These are phyloP conservation scores for Antennarius maculatus DNA, from an alignment of 2,797 vertebrate species.

Conservation along the genomic window DNA sequence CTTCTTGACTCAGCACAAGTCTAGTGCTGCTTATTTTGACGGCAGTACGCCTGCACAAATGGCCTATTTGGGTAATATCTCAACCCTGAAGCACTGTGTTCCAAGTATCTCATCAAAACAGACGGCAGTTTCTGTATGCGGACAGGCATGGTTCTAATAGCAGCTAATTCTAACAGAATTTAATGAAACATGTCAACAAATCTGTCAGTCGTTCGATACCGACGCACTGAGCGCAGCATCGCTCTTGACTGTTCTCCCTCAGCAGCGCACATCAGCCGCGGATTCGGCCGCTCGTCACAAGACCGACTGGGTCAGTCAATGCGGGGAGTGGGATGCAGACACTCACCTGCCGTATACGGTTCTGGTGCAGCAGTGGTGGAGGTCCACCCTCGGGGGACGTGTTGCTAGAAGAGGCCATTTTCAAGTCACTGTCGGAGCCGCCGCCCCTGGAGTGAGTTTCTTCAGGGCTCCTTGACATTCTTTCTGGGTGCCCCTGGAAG, in stretches of 20 bases:
- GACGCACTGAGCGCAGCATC: constrained; percentile 66
- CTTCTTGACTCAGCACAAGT: constrained; percentile 19
- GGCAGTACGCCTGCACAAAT: constrained; percentile 30
- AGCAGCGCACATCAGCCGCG: constrained; percentile 32
- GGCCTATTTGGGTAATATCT: constrained; percentile 17
- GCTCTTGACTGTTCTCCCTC: constrained; percentile 65
- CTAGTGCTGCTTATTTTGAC: constrained; percentile 54
- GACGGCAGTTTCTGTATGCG: neutral
- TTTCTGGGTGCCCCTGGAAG: constrained; percentile 45
- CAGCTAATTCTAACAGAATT: constrained; percentile 19
- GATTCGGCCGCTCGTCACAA: constrained; percentile 38
- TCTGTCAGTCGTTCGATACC: constrained; percentile 2
- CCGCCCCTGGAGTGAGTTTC: constrained; percentile 76
- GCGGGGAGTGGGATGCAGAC: constrained; percentile 41
- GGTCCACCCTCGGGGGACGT: constrained; percentile 82
- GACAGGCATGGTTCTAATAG: neutral
- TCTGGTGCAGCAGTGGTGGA: constrained; percentile 81
- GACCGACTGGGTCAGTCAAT: constrained; percentile 39
- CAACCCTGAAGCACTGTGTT: neutral
- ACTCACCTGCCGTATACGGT: constrained; percentile 93
- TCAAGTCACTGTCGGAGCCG: constrained; percentile 77
- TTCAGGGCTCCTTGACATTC: constrained; percentile 78
- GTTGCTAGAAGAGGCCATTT: constrained; percentile 89
- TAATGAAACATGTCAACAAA: constrained; percentile 4
- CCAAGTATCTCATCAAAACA: constrained; percentile 26